Evolutionary conservation across 1,140 invertebrate species (phyloP).

Genomic region (Ceratina calcarata): DNA sequence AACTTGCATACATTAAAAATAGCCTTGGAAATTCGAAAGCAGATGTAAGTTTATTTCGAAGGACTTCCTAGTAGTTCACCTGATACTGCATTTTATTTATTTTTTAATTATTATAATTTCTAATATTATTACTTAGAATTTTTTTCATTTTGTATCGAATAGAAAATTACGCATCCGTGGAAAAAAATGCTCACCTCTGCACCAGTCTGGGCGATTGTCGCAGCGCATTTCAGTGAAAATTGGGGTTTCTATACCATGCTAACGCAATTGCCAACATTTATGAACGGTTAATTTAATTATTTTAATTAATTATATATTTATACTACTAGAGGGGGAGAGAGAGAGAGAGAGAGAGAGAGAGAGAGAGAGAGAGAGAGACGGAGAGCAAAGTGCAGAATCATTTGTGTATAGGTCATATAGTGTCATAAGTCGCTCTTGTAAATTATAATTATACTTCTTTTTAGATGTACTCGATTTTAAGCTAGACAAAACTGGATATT

Average conservation of each 20-base stretch:
- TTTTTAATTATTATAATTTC: background rate
- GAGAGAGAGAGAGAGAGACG: too few species aligned
- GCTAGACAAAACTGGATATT: constrained; percentile 88
- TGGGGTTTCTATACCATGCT: constrained; percentile 97
- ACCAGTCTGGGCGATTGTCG: constrained; percentile 94
- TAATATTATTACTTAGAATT: background rate
- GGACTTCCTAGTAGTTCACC: background rate
- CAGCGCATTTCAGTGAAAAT: constrained; percentile 96
- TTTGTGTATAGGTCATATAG: too few species aligned
- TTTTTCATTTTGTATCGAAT: constrained; percentile 21
- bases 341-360: too few species aligned
- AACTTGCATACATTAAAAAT: constrained; percentile 88
- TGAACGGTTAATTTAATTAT: constrained; percentile 84
- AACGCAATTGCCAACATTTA: constrained; percentile 94
- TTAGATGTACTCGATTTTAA: constrained; percentile 88
- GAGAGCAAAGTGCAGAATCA: too few species aligned
- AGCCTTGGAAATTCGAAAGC: constrained; percentile 48
- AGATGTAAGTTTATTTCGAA: background rate
- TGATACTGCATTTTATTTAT: background rate
- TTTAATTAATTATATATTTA: background rate
- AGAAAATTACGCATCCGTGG: constrained; percentile 88
- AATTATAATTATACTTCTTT: background rate
- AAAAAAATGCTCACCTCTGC: constrained; percentile 88
- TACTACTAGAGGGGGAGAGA: too few species aligned
- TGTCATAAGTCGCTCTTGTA: too few species aligned